phyloP scores from a whole-genome alignment of 1,140 invertebrate genomes.

The Trachymyrmex septentrionalis region DNA sequence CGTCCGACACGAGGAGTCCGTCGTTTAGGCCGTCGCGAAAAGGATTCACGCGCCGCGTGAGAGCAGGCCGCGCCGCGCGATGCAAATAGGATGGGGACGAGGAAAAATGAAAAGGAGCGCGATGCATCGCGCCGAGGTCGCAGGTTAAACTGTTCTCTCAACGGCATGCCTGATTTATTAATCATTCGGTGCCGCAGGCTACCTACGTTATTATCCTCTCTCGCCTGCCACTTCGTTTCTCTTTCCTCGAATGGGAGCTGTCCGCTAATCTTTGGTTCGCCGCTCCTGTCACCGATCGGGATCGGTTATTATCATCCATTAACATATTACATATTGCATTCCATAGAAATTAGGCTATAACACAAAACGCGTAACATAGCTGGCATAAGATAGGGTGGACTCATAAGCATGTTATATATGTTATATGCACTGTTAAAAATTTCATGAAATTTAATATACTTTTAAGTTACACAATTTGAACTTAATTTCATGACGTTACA shows the following conservation, averaged over 20 bases:
- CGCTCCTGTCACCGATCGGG: conserved; percentile 42
- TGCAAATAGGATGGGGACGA: conserved; percentile 56
- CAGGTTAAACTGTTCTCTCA: conserved; percentile 83
- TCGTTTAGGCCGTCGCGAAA: conserved; percentile 68
- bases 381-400: too few species aligned
- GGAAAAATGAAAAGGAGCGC: conserved; percentile 73
- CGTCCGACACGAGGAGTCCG: conserved; percentile 46
- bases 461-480: too few species aligned
- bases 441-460: too few species aligned
- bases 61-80: conserved; percentile 41
- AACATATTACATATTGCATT: conserved; percentile 14
- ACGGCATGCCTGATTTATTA: conserved; percentile 83
- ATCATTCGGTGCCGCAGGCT: conserved; percentile 79
- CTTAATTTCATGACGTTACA: too few species aligned
- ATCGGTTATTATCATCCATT: conserved; percentile 10
- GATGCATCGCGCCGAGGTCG: conserved; percentile 80
- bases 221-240: conserved; percentile 74
- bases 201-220: conserved; percentile 77
- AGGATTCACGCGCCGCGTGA: conserved; percentile 72
- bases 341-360: background rate
- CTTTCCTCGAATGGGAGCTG: conserved; percentile 57
- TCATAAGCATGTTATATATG: too few species aligned
- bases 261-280: conserved; percentile 41
- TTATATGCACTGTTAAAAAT: too few species aligned
- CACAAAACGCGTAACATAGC: too few species aligned